These are phyloP conservation scores for Piliocolobus tephrosceles DNA, from an alignment of 2,113 vertebrate species.

Conservation along the genomic window DNA sequence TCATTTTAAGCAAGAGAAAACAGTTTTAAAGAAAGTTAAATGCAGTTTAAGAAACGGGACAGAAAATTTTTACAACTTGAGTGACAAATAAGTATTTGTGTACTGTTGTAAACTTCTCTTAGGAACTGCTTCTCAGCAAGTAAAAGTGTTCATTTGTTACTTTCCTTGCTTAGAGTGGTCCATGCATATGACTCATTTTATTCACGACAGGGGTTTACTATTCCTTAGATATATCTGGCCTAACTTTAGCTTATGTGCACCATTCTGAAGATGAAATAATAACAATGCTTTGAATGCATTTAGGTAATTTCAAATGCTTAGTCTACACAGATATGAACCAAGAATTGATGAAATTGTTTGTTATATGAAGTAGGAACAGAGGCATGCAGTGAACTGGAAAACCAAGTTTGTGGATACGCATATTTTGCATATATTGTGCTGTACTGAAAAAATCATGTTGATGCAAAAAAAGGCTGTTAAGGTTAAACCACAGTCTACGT, in stretches of 20 bases:
- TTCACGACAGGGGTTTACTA: neutral
- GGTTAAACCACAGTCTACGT: neutral
- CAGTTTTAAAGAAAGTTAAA: neutral
- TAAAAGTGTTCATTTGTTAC: neutral
- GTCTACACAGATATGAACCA: neutral
- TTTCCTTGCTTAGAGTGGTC: neutral
- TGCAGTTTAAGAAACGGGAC: neutral
- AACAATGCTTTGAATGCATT: neutral
- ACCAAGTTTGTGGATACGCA: neutral
- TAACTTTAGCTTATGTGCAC: neutral
- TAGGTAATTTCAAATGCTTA: neutral
- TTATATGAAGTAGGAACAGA: neutral
- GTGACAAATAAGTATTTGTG: neutral
- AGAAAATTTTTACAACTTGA: neutral
- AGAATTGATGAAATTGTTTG: neutral
- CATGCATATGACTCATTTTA: neutral
- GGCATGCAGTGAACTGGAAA: neutral
- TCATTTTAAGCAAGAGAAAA: slow-evolving; percentile 38
- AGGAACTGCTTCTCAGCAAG: neutral
- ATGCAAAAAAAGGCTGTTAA: neutral
- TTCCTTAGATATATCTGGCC: neutral
- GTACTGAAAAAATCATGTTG: neutral
- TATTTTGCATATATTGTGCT: slow-evolving; percentile 14
- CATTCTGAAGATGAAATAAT: slow-evolving; percentile 13
- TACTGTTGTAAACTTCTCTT: neutral